A percentile compares a stretch with the other conserved stretches of the same genome.
Evolutionary conservation across 2,797 vertebrate species (phyloP).

Genomic region (Sebastes kiyomatsui): DNA sequence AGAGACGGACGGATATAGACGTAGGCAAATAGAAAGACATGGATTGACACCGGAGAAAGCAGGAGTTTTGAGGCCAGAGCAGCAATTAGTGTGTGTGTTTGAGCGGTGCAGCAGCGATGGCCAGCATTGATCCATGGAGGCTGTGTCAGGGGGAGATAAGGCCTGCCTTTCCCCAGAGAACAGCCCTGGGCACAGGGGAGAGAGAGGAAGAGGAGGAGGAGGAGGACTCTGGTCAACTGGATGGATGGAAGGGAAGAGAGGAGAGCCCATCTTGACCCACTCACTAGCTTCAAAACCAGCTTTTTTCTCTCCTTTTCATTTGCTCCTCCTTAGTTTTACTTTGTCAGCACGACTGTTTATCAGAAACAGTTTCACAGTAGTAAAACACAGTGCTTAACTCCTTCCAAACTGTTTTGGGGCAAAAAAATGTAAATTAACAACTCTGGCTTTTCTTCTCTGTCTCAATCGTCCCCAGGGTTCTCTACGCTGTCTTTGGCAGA

Average conservation of each 20-base stretch:
- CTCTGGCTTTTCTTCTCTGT: not conserved
- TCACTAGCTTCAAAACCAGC: conserved; percentile 23
- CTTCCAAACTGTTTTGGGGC: not conserved
- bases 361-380: not conserved
- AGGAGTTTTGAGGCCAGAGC: conserved; percentile 67
- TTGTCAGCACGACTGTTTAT: not conserved
- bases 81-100: conserved; percentile 70
- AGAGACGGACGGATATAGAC: conserved; percentile 54
- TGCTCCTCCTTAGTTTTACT: conserved; percentile 2
- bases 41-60: conserved; percentile 67
- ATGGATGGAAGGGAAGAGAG: conserved; percentile 47
- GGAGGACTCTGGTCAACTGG: conserved; percentile 57
- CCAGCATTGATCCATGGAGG: conserved; percentile 85
- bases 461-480: conserved; percentile 85
- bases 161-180: conserved; percentile 78
- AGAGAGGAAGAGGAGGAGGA: conserved; percentile 40
- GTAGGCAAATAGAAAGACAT: conserved; percentile 64
- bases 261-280: conserved; percentile 38
- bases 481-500: conserved; percentile 98
- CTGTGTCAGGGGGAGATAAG: conserved; percentile 86
- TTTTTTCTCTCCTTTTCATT: conserved; percentile 6
- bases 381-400: not conserved
- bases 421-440: not conserved
- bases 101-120: conserved; percentile 74
- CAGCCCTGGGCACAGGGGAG: conserved; percentile 63